Evolutionary conservation across 2,888 invertebrate species (phyloP).

Genomic region (Zygaena filipendulae): DNA sequence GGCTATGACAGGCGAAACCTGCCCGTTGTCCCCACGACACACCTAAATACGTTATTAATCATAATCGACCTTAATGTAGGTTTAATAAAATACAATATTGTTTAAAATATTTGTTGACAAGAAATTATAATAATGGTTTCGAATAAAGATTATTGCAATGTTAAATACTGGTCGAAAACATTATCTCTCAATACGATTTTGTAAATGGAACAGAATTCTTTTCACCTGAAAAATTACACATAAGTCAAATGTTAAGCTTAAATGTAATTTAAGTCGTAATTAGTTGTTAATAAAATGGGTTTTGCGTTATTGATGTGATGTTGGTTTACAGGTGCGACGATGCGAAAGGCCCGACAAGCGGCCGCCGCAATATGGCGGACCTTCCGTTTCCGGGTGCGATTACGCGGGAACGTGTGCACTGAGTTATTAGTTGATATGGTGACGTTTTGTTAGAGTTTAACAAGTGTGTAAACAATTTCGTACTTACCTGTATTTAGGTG

Average conservation of each 20-base stretch:
- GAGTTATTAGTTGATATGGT: too few species aligned
- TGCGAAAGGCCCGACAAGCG: conserved; percentile 57
- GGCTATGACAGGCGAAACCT: conserved; percentile 40
- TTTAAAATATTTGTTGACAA: conserved; percentile 14
- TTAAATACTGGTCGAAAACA: conserved; percentile 32
- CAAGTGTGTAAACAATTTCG: too few species aligned
- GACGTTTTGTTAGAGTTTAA: too few species aligned
- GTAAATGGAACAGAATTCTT: conserved; percentile 48
- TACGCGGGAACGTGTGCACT: conserved; percentile 37
- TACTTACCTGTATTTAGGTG: too few species aligned
- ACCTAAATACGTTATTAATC: conserved; percentile 12
- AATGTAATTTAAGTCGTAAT: conserved; percentile 3
- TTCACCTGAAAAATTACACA: conserved; percentile 41
- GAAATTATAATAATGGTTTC: conserved; percentile 9
- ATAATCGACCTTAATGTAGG: conserved; percentile 17
- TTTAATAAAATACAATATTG: conserved; percentile 19
- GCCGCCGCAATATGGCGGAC: conserved; percentile 59
- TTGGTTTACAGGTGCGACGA: conserved; percentile 44
- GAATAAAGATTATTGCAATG: conserved; percentile 10
- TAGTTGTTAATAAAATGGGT: conserved; percentile 1
- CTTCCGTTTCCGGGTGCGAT: conserved; percentile 59
- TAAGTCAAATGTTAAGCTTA: conserved; percentile 18
- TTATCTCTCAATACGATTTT: conserved; percentile 46
- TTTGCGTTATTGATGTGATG: conserved; percentile 12
- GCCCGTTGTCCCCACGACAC: conserved; percentile 32